phyloP scores from a whole-genome alignment of 2,888 invertebrate species.

The Teinopalpus imperialis region DNA sequence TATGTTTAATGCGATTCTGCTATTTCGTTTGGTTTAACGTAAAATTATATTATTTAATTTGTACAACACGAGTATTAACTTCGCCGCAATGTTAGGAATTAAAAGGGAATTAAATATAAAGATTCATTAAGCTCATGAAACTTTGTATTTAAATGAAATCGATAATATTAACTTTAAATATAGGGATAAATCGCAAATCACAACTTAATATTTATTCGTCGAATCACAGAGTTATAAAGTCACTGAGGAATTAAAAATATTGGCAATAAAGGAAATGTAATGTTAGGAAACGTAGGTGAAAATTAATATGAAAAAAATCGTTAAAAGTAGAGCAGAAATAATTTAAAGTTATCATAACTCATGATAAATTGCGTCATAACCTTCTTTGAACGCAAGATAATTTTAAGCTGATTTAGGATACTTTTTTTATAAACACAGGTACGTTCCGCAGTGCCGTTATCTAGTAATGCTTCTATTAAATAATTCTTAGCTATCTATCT shows the following conservation, averaged over 20 bases:
- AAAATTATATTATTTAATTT: slow-evolving; percentile 20
- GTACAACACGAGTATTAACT: slow-evolving; percentile 39
- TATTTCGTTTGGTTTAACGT: slow-evolving; percentile 33
- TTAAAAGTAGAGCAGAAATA: slow-evolving; percentile 53
- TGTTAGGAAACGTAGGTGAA: slow-evolving; percentile 42
- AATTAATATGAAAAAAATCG: slow-evolving; percentile 52
- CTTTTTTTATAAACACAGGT: slow-evolving; percentile 74
- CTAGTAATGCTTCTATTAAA: slow-evolving; percentile 67
- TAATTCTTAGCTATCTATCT: slow-evolving; percentile 61
- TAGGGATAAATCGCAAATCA: slow-evolving; percentile 76
- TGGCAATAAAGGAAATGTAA: slow-evolving; percentile 63
- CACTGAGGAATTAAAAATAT: slow-evolving; percentile 45
- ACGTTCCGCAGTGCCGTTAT: slow-evolving; percentile 79
- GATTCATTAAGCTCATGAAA: slow-evolving; percentile 75
- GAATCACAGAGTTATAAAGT: slow-evolving; percentile 57
- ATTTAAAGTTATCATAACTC: slow-evolving; percentile 56
- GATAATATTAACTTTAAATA: slow-evolving; percentile 49
- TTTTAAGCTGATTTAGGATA: slow-evolving; percentile 73
- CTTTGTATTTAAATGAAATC: slow-evolving; percentile 63
- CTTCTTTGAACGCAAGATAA: slow-evolving; percentile 69
- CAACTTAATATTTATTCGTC: slow-evolving; percentile 77
- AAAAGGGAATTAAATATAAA: slow-evolving; percentile 57
- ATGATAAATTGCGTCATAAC: slow-evolving; percentile 64
- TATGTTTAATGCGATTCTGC: slow-evolving; percentile 28
- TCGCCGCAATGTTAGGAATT: slow-evolving; percentile 54